Base-by-base conservation (phyloP, 37 sponge, comb jelly and placozoan genomes). In the Mnemiopsis leidyi region DNA sequence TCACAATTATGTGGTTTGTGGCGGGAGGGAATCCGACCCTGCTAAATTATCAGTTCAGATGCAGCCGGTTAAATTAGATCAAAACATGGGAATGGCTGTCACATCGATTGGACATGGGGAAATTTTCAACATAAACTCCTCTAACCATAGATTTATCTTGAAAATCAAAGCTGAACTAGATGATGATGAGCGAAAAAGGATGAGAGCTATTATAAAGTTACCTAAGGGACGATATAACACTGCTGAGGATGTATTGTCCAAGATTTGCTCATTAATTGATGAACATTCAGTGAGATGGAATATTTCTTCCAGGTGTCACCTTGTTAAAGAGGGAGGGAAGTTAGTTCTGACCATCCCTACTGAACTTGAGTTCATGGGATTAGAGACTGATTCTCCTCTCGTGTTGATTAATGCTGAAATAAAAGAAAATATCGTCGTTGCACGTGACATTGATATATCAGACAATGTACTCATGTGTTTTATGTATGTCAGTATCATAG, bases 401-500 rank as follows among this genome's bases (percentile, higher is more conserved):
- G 35, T 13, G 5, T 13, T 79, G 36, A 79, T 79, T 36, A 38
- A 32, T 79, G 37, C 26, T 26, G 37, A 2, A 31, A 38, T 7
- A 13, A 35, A 79, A 38, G 18, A 26, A 36, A 23, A 79, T 79
- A 33, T 7, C 35, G 23, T 21, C 7, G 35, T 7, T 7, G 38
- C 35, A 7, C 18, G 35, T 7, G 26, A 79, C 26, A 32, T 36
- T 21, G 35, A 33, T 36, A 21, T 79, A 7, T 13, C 20, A 33
- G 20, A 79, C 1, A 31, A 35, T 13, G 16, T 36, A 3, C 36
- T 26, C 16, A 20, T 26, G 26, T 31, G 28, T 2, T 79, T 31
- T 32, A 36, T 79, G 38, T 79, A 79, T 26, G 16, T 79, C 36
- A 79, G 35, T 79, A 79, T 79, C 26, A 38, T 79, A 18, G 37